Conservation (phyloP, 1,140 invertebrate genomes). For the Olivierus martensii region DNA sequence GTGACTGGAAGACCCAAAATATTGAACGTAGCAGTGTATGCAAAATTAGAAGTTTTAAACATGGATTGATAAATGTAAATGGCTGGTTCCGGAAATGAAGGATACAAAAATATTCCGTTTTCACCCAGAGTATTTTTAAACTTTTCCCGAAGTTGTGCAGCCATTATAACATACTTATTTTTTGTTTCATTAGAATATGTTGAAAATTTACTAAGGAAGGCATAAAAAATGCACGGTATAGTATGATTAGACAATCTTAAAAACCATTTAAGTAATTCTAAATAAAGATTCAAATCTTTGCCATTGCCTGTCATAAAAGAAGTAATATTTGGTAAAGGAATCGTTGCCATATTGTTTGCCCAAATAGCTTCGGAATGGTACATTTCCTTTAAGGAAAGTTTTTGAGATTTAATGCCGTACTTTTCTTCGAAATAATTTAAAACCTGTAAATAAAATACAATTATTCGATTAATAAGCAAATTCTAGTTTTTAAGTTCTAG, state of each 20-base stretch:
- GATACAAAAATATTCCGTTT: slow-evolving; percentile 72
- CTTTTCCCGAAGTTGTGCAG: slow-evolving; percentile 29
- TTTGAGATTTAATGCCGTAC: slow-evolving; percentile 6
- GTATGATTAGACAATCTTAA: slow-evolving; percentile 6
- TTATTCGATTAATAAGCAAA: too few species aligned
- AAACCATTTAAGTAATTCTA: slow-evolving; percentile 6
- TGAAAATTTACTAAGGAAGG: background rate
- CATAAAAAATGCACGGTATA: slow-evolving; percentile 1
- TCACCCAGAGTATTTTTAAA: slow-evolving; percentile 34
- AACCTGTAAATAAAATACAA: slow-evolving; percentile 1
- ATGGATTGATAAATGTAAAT: slow-evolving; percentile 69
- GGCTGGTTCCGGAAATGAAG: slow-evolving; percentile 62
- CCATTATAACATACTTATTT: slow-evolving; percentile 5
- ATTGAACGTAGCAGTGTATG: slow-evolving; percentile 80
- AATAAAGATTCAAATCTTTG: background rate
- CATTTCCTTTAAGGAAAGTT: background rate
- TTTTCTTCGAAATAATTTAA: slow-evolving; percentile 7
- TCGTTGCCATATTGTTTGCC: background rate
- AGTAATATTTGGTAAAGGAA: background rate
- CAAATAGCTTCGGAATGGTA: background rate
- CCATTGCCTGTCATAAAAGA: slow-evolving; percentile 1
- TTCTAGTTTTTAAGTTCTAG: too few species aligned
- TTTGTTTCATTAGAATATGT: background rate
- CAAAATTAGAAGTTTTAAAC: slow-evolving; percentile 70
- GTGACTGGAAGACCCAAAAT: slow-evolving; percentile 66